Evolutionary conservation across 2,797 vertebrate genomes (phyloP).

Genomic region (Cetoscarus ocellatus): DNA sequence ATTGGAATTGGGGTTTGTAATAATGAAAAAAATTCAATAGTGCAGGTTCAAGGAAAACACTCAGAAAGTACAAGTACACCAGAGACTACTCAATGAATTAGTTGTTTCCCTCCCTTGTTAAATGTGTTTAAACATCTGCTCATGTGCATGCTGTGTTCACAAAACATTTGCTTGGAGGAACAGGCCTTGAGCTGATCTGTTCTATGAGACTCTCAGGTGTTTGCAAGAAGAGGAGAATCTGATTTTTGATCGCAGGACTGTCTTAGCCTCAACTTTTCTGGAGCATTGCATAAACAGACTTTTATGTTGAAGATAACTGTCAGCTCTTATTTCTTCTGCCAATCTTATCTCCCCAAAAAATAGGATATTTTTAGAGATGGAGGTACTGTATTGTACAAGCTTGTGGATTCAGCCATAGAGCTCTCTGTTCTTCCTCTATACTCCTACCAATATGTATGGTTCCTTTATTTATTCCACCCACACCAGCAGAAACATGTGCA

Average conservation of each 20-base stretch:
- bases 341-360: slow-evolving; percentile 44
- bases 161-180: slow-evolving; percentile 42
- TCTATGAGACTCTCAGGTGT: slow-evolving; percentile 70
- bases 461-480: slow-evolving; percentile 69
- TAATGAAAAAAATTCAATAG: too few relatives aligned
- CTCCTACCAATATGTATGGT: slow-evolving; percentile 46
- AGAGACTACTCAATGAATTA: too few relatives aligned
- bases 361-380: slow-evolving; percentile 68
- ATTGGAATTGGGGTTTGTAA: too few relatives aligned
- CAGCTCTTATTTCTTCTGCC: slow-evolving; percentile 63
- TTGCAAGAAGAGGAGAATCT: slow-evolving; percentile 63
- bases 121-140: background rate
- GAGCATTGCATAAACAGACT: slow-evolving; percentile 60
- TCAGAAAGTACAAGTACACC: too few relatives aligned
- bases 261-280: slow-evolving; percentile 67
- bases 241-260: slow-evolving; percentile 62
- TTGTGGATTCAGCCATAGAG: slow-evolving; percentile 41
- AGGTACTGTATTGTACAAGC: slow-evolving; percentile 68
- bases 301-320: slow-evolving; percentile 73
- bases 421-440: slow-evolving; percentile 51
- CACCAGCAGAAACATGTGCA: slow-evolving; percentile 53
- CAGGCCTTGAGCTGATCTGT: slow-evolving; percentile 54
- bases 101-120: too few relatives aligned
- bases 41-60: too few relatives aligned
- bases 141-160: slow-evolving; percentile 18